A percentile compares a stretch with the other conserved stretches of the same genome.
phyloP scores from a whole-genome alignment of 37 sponge, comb jelly and placozoan species.

The Oscarella lobularis region DNA sequence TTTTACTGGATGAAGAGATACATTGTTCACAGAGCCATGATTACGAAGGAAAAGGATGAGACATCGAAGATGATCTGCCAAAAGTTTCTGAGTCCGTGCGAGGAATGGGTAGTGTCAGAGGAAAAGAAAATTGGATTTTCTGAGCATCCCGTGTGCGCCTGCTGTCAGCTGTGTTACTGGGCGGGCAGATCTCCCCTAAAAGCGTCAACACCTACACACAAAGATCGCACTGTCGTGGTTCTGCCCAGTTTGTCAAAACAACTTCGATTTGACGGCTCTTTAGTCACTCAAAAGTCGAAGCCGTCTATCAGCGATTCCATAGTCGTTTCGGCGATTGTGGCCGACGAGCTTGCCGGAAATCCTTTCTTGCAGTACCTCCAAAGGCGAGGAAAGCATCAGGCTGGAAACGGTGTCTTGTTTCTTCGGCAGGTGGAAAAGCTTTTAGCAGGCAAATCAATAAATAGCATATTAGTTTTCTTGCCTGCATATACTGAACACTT shows the following conservation, averaged over 20 bases:
- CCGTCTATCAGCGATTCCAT: too few relatives aligned
- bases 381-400: neutral
- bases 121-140: neutral
- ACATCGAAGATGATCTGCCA: neutral
- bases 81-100: neutral
- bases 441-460: too few relatives aligned
- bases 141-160: too few relatives aligned
- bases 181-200: neutral
- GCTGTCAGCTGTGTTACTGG: neutral
- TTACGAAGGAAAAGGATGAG: neutral
- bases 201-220: neutral
- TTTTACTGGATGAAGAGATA: neutral
- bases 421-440: too few relatives aligned
- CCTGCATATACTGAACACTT: too few relatives aligned
- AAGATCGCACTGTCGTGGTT: neutral
- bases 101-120: too few relatives aligned
- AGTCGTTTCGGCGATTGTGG: neutral
- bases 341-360: neutral
- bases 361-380: conserved; percentile 3
- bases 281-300: neutral
- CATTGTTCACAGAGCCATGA: neutral
- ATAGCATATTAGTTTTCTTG: too few relatives aligned
- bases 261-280: neutral
- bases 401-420: too few relatives aligned
- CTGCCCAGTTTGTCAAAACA: neutral